These are phyloP conservation scores for Lordiphosa collinella DNA, from an alignment of 1,140 invertebrate species.

Conservation along the genomic window DNA sequence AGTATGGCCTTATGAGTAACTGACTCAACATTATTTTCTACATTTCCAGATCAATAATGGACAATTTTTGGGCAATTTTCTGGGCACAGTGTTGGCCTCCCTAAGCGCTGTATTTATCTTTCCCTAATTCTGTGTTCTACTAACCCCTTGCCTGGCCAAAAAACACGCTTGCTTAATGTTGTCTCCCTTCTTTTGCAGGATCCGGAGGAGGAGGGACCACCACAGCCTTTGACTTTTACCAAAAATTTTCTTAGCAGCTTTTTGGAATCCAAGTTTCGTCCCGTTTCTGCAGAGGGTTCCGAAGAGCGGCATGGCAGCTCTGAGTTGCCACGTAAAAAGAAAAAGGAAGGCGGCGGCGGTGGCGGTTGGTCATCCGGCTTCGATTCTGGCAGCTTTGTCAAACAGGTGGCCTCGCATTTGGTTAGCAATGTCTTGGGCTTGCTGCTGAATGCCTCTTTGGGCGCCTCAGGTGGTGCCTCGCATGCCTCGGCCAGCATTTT, in stretches of 20 bases:
- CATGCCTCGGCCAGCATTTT: conserved; percentile 58
- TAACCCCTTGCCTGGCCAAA: conserved; percentile 30
- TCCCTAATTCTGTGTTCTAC: conserved; percentile 25
- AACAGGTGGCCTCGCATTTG: conserved; percentile 66
- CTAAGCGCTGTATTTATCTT: conserved; percentile 78
- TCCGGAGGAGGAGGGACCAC: conserved; percentile 73
- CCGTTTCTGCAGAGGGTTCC: conserved; percentile 21
- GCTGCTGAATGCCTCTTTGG: conserved; percentile 70
- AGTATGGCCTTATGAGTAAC: neutral
- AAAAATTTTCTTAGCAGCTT: conserved; percentile 66
- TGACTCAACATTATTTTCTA: neutral
- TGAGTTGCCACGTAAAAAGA: conserved; percentile 34
- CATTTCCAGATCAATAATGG: conserved; percentile 77
- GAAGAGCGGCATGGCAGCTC: conserved; percentile 54
- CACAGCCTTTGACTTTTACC: conserved; percentile 64
- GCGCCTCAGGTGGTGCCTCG: conserved; percentile 68
- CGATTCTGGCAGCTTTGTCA: conserved; percentile 68
- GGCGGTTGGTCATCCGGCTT: conserved; percentile 29
- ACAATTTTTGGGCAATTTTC: conserved; percentile 78
- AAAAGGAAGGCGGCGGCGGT: conserved; percentile 24
- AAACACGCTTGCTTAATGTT: neutral
- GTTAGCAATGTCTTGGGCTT: conserved; percentile 64
- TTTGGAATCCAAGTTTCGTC: conserved; percentile 61
- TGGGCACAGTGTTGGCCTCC: conserved; percentile 72
- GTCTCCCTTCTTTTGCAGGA: conserved; percentile 39